Evolutionary conservation across 1,140 invertebrate genomes (phyloP).

Genomic region (Sinella curviseta): DNA sequence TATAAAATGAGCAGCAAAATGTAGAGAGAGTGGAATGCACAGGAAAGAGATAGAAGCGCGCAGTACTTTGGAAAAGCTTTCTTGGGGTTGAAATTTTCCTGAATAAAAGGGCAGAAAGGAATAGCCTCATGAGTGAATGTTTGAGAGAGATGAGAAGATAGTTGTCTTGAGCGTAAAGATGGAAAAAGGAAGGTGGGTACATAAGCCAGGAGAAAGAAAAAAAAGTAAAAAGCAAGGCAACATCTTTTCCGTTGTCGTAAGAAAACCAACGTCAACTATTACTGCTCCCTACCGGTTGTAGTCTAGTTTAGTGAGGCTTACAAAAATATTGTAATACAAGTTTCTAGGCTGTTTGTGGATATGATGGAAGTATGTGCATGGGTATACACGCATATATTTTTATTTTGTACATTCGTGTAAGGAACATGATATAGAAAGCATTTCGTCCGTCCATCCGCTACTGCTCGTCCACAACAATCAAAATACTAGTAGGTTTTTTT

Average conservation of each 20-base stretch:
- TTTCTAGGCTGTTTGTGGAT: not conserved
- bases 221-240: too few species aligned
- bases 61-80: not conserved
- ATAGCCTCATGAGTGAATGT: not conserved
- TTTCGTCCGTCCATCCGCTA: conserved; percentile 12
- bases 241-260: not conserved
- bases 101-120: conserved; percentile 10
- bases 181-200: conserved; percentile 6
- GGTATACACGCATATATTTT: too few species aligned
- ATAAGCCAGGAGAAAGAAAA: too few species aligned
- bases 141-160: conserved; percentile 10
- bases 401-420: too few species aligned
- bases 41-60: not conserved
- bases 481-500: not conserved
- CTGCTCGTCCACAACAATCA: not conserved
- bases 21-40: too few species aligned
- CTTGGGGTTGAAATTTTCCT: not conserved
- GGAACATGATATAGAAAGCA: not conserved
- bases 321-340: not conserved
- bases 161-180: too few species aligned
- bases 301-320: too few species aligned
- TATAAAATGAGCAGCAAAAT: not conserved
- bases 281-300: too few species aligned
- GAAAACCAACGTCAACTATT: not conserved
- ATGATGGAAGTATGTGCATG: too few species aligned